Percentiles rank a stretch among this genome's conserved stretches.
phyloP scores from a whole-genome alignment of 1,140 invertebrate genomes.

The Adelges cooleyi region DNA sequence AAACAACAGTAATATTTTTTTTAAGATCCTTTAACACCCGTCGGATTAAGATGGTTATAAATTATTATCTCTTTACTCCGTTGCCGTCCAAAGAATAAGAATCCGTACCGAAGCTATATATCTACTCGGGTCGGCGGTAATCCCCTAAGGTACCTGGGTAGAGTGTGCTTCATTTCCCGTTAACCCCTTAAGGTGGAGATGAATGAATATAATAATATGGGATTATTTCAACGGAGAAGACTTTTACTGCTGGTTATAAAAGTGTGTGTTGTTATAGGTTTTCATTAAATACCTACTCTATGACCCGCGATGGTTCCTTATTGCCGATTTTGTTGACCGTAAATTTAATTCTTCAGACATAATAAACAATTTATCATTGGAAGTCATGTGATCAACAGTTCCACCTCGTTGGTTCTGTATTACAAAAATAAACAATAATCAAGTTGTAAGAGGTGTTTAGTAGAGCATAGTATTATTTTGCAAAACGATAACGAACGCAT shows the following conservation, averaged over 20 bases:
- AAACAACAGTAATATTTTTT: constrained; percentile 16
- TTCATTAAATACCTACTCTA: neutral
- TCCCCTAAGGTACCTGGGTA: neutral
- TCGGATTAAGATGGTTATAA: neutral
- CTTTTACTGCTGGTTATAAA: neutral
- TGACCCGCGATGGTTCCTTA: neutral
- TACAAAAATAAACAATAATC: no score
- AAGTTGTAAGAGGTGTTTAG: no score
- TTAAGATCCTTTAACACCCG: neutral
- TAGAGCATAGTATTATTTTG: no score
- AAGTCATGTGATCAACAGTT: no score
- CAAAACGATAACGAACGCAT: no score
- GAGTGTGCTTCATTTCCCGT: neutral
- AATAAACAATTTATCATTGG: neutral
- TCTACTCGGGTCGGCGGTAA: neutral
- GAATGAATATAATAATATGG: neutral
- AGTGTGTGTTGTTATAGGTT: neutral
- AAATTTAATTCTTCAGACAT: neutral
- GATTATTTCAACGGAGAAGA: neutral
- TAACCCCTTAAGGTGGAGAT: neutral
- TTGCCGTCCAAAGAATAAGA: neutral
- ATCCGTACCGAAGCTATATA: neutral
- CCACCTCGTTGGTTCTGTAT: no score
- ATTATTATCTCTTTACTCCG: neutral
- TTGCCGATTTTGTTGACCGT: neutral